phyloP scores from a whole-genome alignment of 1,140 invertebrate species.

The Drosophila teissieri region DNA sequence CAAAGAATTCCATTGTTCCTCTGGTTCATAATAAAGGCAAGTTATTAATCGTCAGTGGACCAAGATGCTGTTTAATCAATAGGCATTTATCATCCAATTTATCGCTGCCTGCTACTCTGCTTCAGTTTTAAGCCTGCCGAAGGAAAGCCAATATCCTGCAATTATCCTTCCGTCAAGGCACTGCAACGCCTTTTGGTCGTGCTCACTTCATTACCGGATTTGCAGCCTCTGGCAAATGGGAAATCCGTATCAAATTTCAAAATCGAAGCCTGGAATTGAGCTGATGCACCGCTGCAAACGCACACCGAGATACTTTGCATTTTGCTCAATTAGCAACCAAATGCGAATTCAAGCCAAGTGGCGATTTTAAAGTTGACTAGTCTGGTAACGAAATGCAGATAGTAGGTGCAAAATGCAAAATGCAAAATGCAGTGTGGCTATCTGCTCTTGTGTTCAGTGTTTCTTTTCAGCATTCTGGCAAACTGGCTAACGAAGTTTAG shows the following conservation, averaged over 20 bases:
- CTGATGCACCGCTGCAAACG: background rate
- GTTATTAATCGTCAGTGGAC: background rate
- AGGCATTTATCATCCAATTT: background rate
- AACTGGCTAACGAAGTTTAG: conserved; percentile 42
- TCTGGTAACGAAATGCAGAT: background rate
- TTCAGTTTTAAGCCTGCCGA: background rate
- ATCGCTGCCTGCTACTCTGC: background rate
- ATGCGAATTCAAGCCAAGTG: background rate
- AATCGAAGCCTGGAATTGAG: background rate
- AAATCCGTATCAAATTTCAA: background rate
- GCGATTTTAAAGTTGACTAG: background rate
- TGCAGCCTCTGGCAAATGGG: background rate
- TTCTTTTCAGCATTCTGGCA: conserved; percentile 5
- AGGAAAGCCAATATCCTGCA: background rate
- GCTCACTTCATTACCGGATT: too few relatives aligned
- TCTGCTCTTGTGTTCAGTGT: background rate
- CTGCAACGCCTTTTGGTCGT: background rate
- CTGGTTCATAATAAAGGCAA: conserved; percentile 1
- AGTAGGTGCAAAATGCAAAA: background rate
- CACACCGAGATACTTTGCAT: background rate
- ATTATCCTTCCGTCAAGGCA: background rate
- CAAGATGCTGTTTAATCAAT: background rate
- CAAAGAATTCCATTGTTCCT: background rate
- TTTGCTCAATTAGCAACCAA: background rate
- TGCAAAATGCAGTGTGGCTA: too few relatives aligned